phyloP scores from a whole-genome alignment of 2,113 vertebrate species.

The Gymnobelideus leadbeateri region DNA sequence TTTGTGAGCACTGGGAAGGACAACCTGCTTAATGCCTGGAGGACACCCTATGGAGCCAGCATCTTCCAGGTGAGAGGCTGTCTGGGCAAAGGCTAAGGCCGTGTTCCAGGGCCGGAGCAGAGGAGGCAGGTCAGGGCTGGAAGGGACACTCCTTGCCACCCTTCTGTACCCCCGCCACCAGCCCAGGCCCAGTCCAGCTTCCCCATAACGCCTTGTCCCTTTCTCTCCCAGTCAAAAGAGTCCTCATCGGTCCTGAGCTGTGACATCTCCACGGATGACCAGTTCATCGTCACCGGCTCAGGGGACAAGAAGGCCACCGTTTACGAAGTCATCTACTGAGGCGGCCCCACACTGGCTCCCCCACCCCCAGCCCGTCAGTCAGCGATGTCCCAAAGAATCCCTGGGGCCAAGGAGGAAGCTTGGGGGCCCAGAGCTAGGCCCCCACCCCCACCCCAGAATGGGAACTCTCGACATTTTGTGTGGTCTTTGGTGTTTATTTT shows the following conservation, averaged over 20 bases:
- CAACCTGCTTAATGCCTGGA: constrained; percentile 93
- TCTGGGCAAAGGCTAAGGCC: background rate
- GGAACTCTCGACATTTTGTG: background rate
- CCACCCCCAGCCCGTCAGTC: constrained; percentile 49
- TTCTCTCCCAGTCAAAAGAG: constrained; percentile 92
- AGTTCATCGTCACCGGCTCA: constrained; percentile 97
- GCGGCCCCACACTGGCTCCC: constrained; percentile 21
- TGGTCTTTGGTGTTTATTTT: constrained; percentile 2
- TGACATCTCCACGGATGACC: constrained; percentile 96
- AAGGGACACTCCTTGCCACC: no score
- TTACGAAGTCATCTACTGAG: constrained; percentile 97
- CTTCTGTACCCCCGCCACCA: no score
- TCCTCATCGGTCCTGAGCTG: constrained; percentile 98
- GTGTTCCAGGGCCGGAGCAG: background rate
- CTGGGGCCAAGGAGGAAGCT: accelerated
- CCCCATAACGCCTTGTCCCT: no score
- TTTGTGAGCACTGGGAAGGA: constrained; percentile 94
- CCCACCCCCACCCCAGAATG: accelerated
- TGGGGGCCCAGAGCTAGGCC: accelerated
- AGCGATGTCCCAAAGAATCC: background rate
- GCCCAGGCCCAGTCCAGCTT: background rate
- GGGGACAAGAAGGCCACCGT: constrained; percentile 99
- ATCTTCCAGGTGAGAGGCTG: constrained; percentile 89
- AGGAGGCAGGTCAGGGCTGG: background rate
- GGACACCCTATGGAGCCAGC: constrained; percentile 92